Evolutionary conservation across 2,888 invertebrate genomes (phyloP), one percentile per base, ranked within the genome.

Genomic region (Acanthosoma haemorrhoidale): DNA sequence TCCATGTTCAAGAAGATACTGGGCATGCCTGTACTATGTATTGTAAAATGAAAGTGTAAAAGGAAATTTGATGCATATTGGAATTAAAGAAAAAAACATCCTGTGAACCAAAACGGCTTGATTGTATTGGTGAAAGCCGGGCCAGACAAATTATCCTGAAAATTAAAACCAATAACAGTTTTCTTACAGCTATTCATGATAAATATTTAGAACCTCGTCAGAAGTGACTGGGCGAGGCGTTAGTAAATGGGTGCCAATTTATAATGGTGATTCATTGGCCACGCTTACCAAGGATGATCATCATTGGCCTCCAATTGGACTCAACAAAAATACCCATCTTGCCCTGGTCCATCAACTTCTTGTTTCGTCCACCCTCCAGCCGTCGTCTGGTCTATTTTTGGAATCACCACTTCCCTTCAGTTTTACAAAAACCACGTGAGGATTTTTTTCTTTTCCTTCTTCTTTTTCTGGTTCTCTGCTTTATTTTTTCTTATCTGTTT

Each of bases 391-490:
- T 51, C 51, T 51, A 51, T 25, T 25, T n/a, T 51, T 51, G n/a
- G n/a, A 13, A 21, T 51, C 51, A 5, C 25, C 43, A 18, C 61
- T 34, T 36, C 61, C 38, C 25, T 34, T 18, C 38, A 18, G 61
- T 21, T 61, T 61, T 61, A 36, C 61, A 36, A 18, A 61, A 61
- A 61, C 25, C 61, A 61, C 38, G 61, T 61, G 61, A 61, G 61
- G 38, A 61, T 36, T 38, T 31, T 32, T 61, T 38, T 34, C 29
- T 32, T 9, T 59, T 32, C 29, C 29, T 59, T 59, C 15, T 11
- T n/a, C 8, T 25, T 58, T 31, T 8, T 32, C 32, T 9, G 4
- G 18, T 9, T 15, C 25, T 25, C 13, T 61, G 34, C 34, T 61
- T 61, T 61, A 32, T 36, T 38, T 25, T 61, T 38, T 21, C 34